Evolutionary conservation across 2,113 vertebrate genomes (phyloP).

Genomic region (Dromiciops gliroides): DNA sequence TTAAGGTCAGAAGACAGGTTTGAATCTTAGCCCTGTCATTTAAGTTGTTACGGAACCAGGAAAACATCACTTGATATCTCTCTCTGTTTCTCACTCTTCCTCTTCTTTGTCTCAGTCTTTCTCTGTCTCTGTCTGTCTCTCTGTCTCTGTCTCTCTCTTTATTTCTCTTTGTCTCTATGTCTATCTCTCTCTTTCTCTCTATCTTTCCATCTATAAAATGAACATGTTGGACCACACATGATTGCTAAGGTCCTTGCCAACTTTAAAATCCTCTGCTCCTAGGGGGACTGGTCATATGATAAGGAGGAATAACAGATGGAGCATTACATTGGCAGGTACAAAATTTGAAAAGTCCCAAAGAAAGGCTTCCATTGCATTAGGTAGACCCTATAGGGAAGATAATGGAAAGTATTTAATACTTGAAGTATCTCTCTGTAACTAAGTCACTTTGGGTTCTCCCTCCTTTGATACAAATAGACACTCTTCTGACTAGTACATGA

Average conservation of each 20-base stretch:
- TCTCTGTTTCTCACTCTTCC: not conserved
- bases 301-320: not conserved
- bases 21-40: not conserved
- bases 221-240: not conserved
- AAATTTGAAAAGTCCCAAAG: not conserved
- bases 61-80: not conserved
- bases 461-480: not conserved
- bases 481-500: not conserved
- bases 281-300: not conserved
- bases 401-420: not conserved
- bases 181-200: not conserved
- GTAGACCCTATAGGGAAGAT: not conserved
- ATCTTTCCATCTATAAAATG: not conserved
- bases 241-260: not conserved
- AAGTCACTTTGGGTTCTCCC: not conserved
- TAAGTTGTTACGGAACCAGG: not conserved
- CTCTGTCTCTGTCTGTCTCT: not conserved
- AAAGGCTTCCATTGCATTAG: not conserved
- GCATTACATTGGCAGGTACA: not conserved
- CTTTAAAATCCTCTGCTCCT: not conserved
- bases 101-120: too few relatives aligned
- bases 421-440: not conserved
- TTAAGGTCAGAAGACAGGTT: not conserved
- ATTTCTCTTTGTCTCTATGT: not conserved
- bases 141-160: not conserved